Evolutionary conservation across 2,888 invertebrate species (phyloP).

Genomic region (Agrochola macilenta): DNA sequence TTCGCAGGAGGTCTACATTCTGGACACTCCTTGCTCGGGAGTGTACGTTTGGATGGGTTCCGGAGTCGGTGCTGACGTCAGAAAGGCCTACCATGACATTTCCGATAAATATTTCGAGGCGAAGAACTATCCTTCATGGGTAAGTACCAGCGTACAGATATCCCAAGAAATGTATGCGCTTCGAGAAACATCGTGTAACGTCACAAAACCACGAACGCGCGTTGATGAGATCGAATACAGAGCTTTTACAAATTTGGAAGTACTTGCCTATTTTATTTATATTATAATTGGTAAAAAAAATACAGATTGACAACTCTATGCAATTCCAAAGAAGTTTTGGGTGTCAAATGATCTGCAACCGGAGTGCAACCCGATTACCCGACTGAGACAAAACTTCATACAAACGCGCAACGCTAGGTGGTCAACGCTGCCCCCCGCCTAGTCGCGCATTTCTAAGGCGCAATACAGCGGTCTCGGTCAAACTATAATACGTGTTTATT

Average conservation of each 20-base stretch:
- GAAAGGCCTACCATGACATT: slow-evolving; percentile 92
- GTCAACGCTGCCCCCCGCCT: too few relatives aligned
- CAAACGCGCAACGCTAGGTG: too few relatives aligned
- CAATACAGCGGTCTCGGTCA: too few relatives aligned
- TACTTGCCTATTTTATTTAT: background rate
- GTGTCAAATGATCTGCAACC: too few relatives aligned
- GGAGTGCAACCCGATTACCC: too few relatives aligned
- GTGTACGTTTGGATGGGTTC: slow-evolving; percentile 96
- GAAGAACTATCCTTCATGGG: slow-evolving; percentile 94
- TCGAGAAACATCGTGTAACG: slow-evolving; percentile 23
- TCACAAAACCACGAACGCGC: background rate
- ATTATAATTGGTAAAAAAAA: too few relatives aligned
- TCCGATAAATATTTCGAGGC: slow-evolving; percentile 91
- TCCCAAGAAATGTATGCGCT: slow-evolving; percentile 41
- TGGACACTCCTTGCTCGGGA: slow-evolving; percentile 94
- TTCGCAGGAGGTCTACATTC: slow-evolving; percentile 93
- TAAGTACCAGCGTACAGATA: slow-evolving; percentile 72
- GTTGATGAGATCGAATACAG: background rate
- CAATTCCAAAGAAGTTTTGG: too few relatives aligned
- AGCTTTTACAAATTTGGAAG: background rate
- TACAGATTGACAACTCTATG: too few relatives aligned
- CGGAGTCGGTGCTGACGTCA: slow-evolving; percentile 91
- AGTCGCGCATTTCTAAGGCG: too few relatives aligned
- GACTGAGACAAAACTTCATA: too few relatives aligned
- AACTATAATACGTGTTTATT: background rate